A percentile compares a stretch with the other conserved stretches of the same genome.
Conservation (phyloP, 2,113 vertebrate genomes). For the Platycercus adscitus region DNA sequence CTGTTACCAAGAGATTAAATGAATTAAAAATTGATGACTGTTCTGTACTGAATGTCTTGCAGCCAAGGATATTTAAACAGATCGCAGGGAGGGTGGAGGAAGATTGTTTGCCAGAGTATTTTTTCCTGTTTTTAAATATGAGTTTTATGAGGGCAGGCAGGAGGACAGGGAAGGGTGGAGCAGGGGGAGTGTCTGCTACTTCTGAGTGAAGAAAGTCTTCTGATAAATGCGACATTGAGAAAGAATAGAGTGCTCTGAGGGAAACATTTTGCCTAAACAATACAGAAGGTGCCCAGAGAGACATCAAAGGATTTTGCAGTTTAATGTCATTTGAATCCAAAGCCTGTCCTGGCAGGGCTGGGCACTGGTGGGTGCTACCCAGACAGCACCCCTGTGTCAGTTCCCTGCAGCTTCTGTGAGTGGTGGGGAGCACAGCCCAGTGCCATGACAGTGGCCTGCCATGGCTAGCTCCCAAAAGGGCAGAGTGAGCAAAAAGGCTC, state of each 20-base stretch:
- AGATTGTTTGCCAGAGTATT: constrained; percentile 2
- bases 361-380: not conserved
- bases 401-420: not conserved
- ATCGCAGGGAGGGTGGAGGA: constrained; percentile 47
- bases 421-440: not conserved
- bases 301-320: not conserved
- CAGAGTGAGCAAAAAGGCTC: not conserved
- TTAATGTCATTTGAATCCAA: not conserved
- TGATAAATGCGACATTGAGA: not conserved
- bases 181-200: not conserved
- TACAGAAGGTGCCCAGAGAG: not conserved
- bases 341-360: not conserved
- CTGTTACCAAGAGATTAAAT: constrained; percentile 74
- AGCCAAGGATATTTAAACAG: constrained; percentile 75
- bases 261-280: not conserved
- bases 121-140: constrained; percentile 53
- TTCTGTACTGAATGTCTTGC: constrained; percentile 69
- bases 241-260: not conserved
- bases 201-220: constrained; percentile 14
- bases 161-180: not conserved
- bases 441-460: not conserved
- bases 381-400: not conserved
- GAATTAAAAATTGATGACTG: constrained; percentile 80
- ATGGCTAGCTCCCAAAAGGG: not conserved
- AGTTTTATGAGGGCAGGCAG: not conserved